Evolutionary conservation across 1,140 invertebrate genomes (phyloP).

Genomic region (Pomacea maculata): DNA sequence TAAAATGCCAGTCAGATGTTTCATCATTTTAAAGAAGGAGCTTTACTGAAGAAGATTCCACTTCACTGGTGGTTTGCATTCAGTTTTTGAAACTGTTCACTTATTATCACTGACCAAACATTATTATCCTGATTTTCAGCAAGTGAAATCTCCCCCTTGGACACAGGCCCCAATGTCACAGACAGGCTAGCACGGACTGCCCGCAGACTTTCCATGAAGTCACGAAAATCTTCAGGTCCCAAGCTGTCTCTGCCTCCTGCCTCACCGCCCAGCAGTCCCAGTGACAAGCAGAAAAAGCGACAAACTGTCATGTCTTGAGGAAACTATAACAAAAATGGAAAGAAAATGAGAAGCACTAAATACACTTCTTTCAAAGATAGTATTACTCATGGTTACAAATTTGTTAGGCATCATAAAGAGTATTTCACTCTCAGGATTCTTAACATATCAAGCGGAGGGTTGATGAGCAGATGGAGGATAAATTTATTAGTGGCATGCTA

Average conservation of each 20-base stretch:
- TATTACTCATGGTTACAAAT: too few species aligned
- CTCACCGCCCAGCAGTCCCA: constrained; percentile 9
- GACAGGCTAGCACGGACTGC: constrained; percentile 16
- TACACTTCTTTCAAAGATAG: too few species aligned
- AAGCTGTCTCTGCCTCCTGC: constrained; percentile 4
- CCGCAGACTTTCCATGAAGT: constrained; percentile 27
- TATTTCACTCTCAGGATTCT: too few species aligned
- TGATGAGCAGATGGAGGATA: too few species aligned
- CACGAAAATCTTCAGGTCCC: constrained; percentile 25
- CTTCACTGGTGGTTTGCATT: neutral
- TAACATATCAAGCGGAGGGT: too few species aligned
- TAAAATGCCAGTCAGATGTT: neutral
- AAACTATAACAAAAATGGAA: too few species aligned
- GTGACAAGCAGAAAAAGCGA: constrained; percentile 12
- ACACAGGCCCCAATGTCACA: constrained; percentile 1
- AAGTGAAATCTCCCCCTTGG: neutral
- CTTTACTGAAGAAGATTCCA: too few species aligned
- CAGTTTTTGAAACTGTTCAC: neutral
- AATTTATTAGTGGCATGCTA: too few species aligned
- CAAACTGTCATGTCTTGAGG: too few species aligned
- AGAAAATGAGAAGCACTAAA: too few species aligned
- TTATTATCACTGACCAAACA: neutral
- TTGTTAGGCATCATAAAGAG: too few species aligned
- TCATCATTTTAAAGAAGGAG: too few species aligned
- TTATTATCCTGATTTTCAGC: neutral